These are phyloP conservation scores for Strigops habroptila DNA, from an alignment of 2,113 vertebrate genomes.

Conservation along the genomic window DNA sequence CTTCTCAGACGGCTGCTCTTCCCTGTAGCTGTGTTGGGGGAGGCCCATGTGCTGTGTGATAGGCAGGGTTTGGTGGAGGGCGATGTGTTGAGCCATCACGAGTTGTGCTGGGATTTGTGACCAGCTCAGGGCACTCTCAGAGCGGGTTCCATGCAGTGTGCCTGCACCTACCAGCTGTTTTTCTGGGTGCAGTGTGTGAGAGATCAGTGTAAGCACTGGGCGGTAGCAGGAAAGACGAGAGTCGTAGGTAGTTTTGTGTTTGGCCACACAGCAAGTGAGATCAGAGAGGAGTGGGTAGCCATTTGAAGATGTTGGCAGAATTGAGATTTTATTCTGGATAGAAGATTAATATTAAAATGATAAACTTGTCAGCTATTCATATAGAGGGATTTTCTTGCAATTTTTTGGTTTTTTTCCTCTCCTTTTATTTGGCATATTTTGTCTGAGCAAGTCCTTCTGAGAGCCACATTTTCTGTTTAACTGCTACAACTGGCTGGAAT, in stretches of 20 bases:
- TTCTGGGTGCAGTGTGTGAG: accelerated
- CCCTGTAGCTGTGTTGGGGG: not conserved
- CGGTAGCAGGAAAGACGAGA: not conserved
- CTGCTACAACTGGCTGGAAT: not conserved
- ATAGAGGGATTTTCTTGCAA: not conserved
- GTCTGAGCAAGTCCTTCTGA: not conserved
- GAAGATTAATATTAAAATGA: not conserved
- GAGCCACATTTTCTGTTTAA: not conserved
- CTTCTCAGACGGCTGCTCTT: not conserved
- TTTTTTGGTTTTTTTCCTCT: not conserved
- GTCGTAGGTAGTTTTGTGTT: not conserved
- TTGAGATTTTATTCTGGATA: not conserved
- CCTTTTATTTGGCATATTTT: not conserved
- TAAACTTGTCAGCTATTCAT: not conserved
- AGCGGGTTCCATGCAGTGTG: accelerated
- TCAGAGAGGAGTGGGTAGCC: not conserved
- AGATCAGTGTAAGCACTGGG: not conserved
- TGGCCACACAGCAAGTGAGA: not conserved
- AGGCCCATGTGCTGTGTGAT: not conserved
- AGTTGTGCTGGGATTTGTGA: not conserved
- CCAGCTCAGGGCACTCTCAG: accelerated
- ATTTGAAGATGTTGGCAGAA: not conserved
- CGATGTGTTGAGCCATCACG: not conserved
- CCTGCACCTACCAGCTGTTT: accelerated
- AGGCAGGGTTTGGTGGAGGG: not conserved